Percentiles rank a stretch among this genome's conserved stretches.
These are phyloP conservation scores for Yponomeuta cagnagella DNA, from an alignment of 2,888 invertebrate genomes.

Conservation along the genomic window DNA sequence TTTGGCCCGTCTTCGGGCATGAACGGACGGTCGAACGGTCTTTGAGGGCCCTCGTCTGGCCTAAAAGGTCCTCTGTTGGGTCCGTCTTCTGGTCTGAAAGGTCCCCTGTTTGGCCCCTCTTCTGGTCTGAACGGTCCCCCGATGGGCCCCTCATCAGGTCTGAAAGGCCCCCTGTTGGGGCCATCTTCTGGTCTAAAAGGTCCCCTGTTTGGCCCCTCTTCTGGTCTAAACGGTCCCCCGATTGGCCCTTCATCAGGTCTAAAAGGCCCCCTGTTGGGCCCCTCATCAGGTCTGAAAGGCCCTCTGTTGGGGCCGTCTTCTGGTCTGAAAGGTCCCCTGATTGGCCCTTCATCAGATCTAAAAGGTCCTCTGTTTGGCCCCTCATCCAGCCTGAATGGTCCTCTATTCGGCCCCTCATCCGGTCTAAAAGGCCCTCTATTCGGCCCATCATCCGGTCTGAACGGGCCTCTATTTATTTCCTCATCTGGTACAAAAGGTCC, in stretches of 20 bases:
- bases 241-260: conserved; percentile 29
- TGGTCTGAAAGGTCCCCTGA: too few relatives aligned
- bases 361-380: conserved; percentile 20
- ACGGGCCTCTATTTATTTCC: conserved; percentile 26
- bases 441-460: conserved; percentile 20
- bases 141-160: conserved; percentile 29
- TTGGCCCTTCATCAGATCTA: conserved; percentile 20
- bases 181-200: not conserved
- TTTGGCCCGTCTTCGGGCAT: conserved; percentile 22
- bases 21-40: conserved; percentile 42
- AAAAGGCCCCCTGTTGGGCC: conserved; percentile 14
- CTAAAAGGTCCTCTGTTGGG: conserved; percentile 13
- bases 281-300: not conserved
- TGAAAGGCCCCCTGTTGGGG: conserved; percentile 13
- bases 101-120: conserved; percentile 2
- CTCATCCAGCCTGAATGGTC: conserved; percentile 19
- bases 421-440: conserved; percentile 18
- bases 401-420: conserved; percentile 30
- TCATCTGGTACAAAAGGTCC: conserved; percentile 23
- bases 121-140: conserved; percentile 20
- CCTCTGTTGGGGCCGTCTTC: not conserved
- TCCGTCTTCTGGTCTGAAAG: not conserved
- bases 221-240: too few relatives aligned
- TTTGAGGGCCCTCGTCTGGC: conserved; percentile 30
- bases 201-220: not conserved